These are phyloP conservation scores for Lepilemur septentrionalis DNA, from an alignment of 2,797 vertebrate genomes.

Conservation along the genomic window DNA sequence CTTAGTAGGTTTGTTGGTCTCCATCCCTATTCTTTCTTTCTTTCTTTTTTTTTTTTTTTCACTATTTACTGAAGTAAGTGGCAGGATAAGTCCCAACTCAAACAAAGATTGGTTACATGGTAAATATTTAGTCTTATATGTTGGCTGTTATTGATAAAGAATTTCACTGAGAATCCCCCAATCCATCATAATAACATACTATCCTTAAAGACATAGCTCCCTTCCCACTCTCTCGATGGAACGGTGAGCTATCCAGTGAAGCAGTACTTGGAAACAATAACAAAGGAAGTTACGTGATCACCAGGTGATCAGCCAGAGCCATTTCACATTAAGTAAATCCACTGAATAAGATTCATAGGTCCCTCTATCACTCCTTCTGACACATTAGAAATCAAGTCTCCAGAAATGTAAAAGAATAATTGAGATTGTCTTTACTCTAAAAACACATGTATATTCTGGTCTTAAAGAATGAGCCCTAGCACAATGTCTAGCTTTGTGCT, in stretches of 20 bases:
- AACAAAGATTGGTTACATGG: conserved; percentile 22
- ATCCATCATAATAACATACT: conserved; percentile 16
- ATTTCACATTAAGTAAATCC: background rate
- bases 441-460: conserved; percentile 1
- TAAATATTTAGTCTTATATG: conserved; percentile 32
- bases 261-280: background rate
- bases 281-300: conserved; percentile 38
- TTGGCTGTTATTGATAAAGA: background rate
- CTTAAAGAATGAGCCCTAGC: background rate
- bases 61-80: conserved; percentile 9
- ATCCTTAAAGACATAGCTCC: background rate
- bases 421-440: conserved; percentile 51
- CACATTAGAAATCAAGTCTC: conserved; percentile 1
- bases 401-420: background rate
- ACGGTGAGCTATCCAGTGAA: background rate
- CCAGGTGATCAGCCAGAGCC: background rate
- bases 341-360: background rate
- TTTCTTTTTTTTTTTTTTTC: background rate
- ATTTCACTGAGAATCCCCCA: background rate
- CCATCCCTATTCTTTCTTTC: background rate
- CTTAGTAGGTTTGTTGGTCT: conserved; percentile 21
- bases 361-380: background rate
- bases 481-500: background rate
- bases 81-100: conserved; percentile 29
- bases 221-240: background rate